Base-by-base conservation (phyloP, 2,113 vertebrate species). In the Tragelaphus buxtoni region DNA sequence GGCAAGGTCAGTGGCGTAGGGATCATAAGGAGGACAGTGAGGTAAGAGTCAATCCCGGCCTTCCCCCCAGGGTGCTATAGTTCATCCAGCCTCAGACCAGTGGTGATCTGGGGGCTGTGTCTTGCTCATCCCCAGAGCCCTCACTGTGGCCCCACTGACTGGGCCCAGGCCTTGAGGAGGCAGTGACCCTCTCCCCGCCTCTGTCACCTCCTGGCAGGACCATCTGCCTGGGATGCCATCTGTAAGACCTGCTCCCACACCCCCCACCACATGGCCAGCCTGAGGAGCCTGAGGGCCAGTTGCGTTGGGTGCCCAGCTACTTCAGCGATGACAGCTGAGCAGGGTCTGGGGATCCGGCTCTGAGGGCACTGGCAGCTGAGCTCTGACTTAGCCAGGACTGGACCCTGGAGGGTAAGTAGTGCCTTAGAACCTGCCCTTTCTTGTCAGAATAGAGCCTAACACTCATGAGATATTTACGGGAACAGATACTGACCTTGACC, bases 281-380 rank as follows among this genome's bases (percentile, higher is more conserved):
- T 69, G n/a, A 39, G 18, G 18, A 69, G 18, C 9, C 18, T 39
- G 65, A 22, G 2, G 9, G 65, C 65, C n/a, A 22, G 2, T 6
- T 69, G 65, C 3, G n/a, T 12, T 69, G 4, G 0, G 0, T 0
- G 0, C 9, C 65, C 0, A 0, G n/a, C 65, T 39, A n/a, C 18
- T 9, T 72, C n/a, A 72, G n/a, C 4, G 0, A 22, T 3, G 17
- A 39, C 0, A 1, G 65, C 65, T 2, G 4, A 39, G 65, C 9
- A 72, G 9, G 18, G n/a, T 72, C n/a, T 22, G 9, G 22, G n/a
- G n/a, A 39, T 9, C 65, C 0, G 0, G 18, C n/a, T 9, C 65
- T 72, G 65, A 72, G 18, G n/a, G 18, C 0, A 0, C 18, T 39
- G 65, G n/a, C 65, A 6, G n/a, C n/a, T 72, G 18, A 39, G 65